Percentiles rank a stretch among this genome's conserved stretches.
Evolutionary conservation across 2,797 vertebrate species (phyloP).

Genomic region (Loriculus beryllinus): DNA sequence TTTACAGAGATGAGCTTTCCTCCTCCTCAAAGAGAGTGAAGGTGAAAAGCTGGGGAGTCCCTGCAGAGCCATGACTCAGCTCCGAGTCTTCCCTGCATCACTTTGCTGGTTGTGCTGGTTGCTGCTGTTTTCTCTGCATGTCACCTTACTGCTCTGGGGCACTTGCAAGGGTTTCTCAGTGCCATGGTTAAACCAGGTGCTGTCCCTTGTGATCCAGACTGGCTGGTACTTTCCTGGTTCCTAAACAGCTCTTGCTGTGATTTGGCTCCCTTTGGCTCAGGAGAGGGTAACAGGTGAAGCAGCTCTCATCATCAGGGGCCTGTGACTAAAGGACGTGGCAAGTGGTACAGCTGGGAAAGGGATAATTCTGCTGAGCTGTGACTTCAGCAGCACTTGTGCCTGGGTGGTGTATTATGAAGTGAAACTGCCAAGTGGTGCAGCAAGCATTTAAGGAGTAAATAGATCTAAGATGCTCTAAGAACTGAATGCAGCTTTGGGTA

Average conservation of each 20-base stretch:
- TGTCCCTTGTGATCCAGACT: not conserved
- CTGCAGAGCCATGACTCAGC: accelerated
- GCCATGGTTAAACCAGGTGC: accelerated
- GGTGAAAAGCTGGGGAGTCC: not conserved
- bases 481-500: accelerated
- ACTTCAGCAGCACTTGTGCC: not conserved
- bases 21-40: not conserved
- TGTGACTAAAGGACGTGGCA: accelerated
- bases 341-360: not conserved
- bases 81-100: accelerated
- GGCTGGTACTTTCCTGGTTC: not conserved
- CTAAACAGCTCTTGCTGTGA: not conserved
- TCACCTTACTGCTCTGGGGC: not conserved
- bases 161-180: not conserved
- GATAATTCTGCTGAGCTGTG: not conserved
- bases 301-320: accelerated
- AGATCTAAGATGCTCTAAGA: not conserved
- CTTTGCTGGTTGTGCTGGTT: accelerated
- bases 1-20: not conserved
- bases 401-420: accelerated
- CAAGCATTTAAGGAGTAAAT: not conserved
- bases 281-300: not conserved
- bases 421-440: not conserved
- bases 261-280: not conserved
- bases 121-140: not conserved